Evolutionary conservation across 2,797 vertebrate genomes (phyloP).

Genomic region (Brachyalestes nurse): DNA sequence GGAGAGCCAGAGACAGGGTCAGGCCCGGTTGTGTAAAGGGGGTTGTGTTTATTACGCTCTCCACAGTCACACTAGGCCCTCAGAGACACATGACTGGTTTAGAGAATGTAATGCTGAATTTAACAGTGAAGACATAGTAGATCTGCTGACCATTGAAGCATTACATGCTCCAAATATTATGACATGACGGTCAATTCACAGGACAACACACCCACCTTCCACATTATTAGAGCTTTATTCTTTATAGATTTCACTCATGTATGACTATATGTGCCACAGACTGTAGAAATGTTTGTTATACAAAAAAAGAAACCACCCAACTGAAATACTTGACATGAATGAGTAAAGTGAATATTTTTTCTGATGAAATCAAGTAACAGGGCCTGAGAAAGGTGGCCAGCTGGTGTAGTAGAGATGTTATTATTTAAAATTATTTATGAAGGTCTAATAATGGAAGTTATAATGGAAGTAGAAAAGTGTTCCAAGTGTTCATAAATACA

Average conservation of each 20-base stretch:
- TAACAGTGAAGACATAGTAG: conserved; percentile 22
- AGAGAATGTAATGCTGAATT: conserved; percentile 20
- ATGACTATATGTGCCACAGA: neutral
- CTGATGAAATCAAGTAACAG: too few species aligned
- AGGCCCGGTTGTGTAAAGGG: neutral
- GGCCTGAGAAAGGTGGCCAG: too few species aligned
- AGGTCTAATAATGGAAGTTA: too few species aligned
- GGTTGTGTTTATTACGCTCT: conserved; percentile 36
- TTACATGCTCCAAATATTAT: neutral
- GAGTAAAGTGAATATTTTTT: too few species aligned
- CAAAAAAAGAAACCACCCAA: too few species aligned
- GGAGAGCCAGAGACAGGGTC: neutral
- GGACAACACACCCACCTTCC: neutral
- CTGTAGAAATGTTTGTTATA: too few species aligned
- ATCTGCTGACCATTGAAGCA: conserved; percentile 17
- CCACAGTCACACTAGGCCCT: conserved; percentile 7
- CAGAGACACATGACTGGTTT: neutral
- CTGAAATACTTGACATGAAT: too few species aligned
- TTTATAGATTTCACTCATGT: neutral
- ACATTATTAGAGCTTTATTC: neutral
- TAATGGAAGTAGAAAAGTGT: too few species aligned
- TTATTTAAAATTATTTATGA: too few species aligned
- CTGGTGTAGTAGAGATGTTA: too few species aligned
- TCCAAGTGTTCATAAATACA: too few species aligned
- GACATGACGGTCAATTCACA: conserved; percentile 1